Percentiles rank a stretch among this genome's conserved stretches.
Conservation (phyloP, 2,113 vertebrate genomes). For the Limanda limanda region DNA sequence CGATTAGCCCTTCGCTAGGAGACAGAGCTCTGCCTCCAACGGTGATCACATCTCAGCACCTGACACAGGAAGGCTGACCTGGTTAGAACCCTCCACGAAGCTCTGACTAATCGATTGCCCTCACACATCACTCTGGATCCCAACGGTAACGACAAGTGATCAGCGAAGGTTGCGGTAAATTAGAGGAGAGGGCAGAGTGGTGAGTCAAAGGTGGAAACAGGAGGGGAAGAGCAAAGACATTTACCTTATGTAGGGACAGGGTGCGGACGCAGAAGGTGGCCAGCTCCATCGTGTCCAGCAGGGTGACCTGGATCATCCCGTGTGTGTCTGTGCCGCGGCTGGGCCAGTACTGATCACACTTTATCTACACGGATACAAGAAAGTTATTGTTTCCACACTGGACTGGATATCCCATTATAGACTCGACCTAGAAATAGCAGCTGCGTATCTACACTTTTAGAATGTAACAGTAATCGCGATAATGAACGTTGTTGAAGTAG, state of each 20-base stretch:
- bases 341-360: slow-evolving; percentile 99
- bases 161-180: not conserved
- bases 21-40: slow-evolving; percentile 64
- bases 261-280: slow-evolving; percentile 94
- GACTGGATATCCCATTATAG: not conserved
- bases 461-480: not conserved
- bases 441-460: not conserved
- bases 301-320: slow-evolving; percentile 92
- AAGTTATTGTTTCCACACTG: not conserved
- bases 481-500: slow-evolving; percentile 16
- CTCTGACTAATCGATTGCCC: slow-evolving; percentile 51
- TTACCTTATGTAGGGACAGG: slow-evolving; percentile 95
- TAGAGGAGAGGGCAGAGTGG: slow-evolving; percentile 25
- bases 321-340: slow-evolving; percentile 93
- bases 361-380: slow-evolving; percentile 82
- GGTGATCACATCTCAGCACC: slow-evolving; percentile 64
- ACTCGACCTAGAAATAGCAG: not conserved
- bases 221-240: not conserved
- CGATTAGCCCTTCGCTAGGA: slow-evolving; percentile 62
- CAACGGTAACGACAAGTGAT: slow-evolving; percentile 18
- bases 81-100: slow-evolving; percentile 51
- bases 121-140: slow-evolving; percentile 18
- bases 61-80: slow-evolving; percentile 57
- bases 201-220: not conserved
- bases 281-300: slow-evolving; percentile 94